These are phyloP conservation scores for Abrostola tripartita DNA, from an alignment of 2,888 invertebrate species.

Conservation along the genomic window DNA sequence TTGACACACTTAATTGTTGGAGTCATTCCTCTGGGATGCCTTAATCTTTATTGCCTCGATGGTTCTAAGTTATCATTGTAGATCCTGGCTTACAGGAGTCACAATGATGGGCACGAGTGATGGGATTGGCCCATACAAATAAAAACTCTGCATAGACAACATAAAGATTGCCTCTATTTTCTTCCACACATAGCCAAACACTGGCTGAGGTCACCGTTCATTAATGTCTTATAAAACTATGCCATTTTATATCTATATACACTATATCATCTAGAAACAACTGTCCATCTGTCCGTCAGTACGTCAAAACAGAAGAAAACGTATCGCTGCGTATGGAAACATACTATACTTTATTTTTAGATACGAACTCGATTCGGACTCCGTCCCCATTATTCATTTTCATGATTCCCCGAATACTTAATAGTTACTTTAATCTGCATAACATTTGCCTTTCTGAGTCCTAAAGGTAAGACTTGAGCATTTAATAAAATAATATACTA, in stretches of 20 bases:
- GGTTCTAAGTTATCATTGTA: no score
- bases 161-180: no score
- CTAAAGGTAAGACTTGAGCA: neutral
- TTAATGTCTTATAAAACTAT: constrained; percentile 36
- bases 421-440: no score
- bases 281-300: constrained; percentile 30
- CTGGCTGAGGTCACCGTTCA: constrained; percentile 46
- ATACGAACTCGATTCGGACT: neutral
- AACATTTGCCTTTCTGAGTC: no score
- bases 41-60: no score
- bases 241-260: constrained; percentile 61
- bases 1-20: no score
- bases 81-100: no score
- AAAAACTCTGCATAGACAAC: no score
- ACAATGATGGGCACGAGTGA: no score
- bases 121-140: no score
- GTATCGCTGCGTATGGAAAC: constrained; percentile 13
- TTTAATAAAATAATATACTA: neutral
- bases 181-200: constrained; percentile 19
- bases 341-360: constrained; percentile 8
- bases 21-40: no score
- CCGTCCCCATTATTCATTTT: neutral
- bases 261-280: constrained; percentile 58
- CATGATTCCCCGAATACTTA: no score
- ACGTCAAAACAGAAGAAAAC: constrained; percentile 33